Evolutionary conservation across 1,140 invertebrate species (phyloP).

Genomic region (Drosophila malerkotliana): DNA sequence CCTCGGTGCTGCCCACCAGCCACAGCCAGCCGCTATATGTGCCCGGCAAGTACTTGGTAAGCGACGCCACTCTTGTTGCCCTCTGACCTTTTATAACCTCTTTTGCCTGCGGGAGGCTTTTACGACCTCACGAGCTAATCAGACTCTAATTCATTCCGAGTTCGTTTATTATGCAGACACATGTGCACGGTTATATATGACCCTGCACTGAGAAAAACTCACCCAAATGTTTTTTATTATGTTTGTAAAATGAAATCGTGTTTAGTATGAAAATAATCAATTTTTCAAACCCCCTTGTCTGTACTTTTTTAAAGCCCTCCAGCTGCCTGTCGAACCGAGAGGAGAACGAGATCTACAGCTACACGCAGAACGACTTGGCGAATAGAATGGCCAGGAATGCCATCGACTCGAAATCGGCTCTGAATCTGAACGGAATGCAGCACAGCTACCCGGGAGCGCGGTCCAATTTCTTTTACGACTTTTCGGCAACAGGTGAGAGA

Average conservation of each 20-base stretch:
- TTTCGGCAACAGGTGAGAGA: slow-evolving; percentile 80
- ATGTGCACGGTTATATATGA: slow-evolving; percentile 30
- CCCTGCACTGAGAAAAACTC: slow-evolving; percentile 12
- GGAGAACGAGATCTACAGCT: slow-evolving; percentile 96
- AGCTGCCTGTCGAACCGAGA: slow-evolving; percentile 95
- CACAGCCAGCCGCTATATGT: slow-evolving; percentile 91
- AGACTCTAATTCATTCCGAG: slow-evolving; percentile 72
- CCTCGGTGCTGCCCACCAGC: slow-evolving; percentile 83
- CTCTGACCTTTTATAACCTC: slow-evolving; percentile 58
- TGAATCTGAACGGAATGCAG: slow-evolving; percentile 83
- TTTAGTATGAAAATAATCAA: too few species aligned
- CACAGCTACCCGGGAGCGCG: slow-evolving; percentile 81
- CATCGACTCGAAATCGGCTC: slow-evolving; percentile 82
- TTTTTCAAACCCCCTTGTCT: slow-evolving; percentile 4
- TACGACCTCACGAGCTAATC: slow-evolving; percentile 62
- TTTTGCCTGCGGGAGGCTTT: slow-evolving; percentile 28
- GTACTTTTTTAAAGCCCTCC: slow-evolving; percentile 88
- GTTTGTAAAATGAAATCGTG: too few species aligned
- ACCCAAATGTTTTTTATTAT: neutral
- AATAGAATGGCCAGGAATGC: slow-evolving; percentile 81
- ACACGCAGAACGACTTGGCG: slow-evolving; percentile 85
- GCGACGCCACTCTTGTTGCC: slow-evolving; percentile 56
- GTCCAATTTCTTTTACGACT: slow-evolving; percentile 83
- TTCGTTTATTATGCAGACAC: slow-evolving; percentile 72
- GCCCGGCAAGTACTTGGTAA: slow-evolving; percentile 94